Evolutionary conservation across 2,888 invertebrate genomes (phyloP).

Genomic region (Ditula angustiorana): DNA sequence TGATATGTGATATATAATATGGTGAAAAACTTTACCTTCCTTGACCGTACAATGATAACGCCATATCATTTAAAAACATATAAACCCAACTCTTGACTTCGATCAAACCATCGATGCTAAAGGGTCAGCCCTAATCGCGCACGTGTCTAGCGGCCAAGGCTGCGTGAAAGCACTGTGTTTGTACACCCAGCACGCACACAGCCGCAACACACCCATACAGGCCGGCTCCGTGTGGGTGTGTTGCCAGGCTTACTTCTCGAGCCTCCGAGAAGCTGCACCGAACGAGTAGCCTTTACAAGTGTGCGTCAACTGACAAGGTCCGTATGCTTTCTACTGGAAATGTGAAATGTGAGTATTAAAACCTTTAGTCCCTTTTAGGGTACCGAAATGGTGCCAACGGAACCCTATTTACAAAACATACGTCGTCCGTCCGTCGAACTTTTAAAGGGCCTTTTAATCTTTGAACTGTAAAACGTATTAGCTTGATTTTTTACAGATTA

Average conservation of each 20-base stretch:
- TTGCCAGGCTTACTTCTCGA: constrained; percentile 41
- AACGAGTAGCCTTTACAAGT: constrained; percentile 14
- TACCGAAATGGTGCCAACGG: too few species aligned
- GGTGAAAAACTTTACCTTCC: too few species aligned
- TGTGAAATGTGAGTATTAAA: too few species aligned
- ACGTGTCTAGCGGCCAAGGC: constrained; percentile 85
- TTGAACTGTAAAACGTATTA: too few species aligned
- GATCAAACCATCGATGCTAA: constrained; percentile 46
- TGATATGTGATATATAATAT: too few species aligned
- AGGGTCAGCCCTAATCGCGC: constrained; percentile 72
- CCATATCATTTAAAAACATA: neutral
- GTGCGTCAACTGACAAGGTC: constrained; percentile 31
- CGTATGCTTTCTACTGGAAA: constrained; percentile 47
- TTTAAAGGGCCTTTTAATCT: too few species aligned
- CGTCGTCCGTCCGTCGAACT: too few species aligned
- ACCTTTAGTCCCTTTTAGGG: too few species aligned
- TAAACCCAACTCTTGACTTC: neutral
- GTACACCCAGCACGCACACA: constrained; percentile 47
- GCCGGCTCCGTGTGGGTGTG: constrained; percentile 31
- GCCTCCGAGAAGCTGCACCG: constrained; percentile 26
- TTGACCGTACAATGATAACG: too few species aligned
- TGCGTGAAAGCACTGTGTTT: constrained; percentile 82
- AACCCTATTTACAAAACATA: too few species aligned
- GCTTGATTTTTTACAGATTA: too few species aligned
- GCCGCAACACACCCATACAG: constrained; percentile 47